These are phyloP conservation scores for Anthrax anthrax DNA, from an alignment of 2,888 invertebrate genomes.

Conservation along the genomic window DNA sequence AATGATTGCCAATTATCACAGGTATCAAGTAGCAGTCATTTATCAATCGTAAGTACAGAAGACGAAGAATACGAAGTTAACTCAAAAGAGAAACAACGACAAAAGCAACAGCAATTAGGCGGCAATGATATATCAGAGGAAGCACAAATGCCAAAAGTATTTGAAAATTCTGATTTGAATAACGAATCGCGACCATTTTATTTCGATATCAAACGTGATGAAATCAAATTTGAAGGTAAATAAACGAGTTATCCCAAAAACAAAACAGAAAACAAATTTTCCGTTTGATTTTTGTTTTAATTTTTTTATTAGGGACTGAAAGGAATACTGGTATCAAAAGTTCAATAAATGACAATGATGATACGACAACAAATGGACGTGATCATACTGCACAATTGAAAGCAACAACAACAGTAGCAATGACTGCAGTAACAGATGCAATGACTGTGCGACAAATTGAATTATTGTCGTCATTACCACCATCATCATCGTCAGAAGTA, in stretches of 20 bases:
- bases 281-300: not conserved
- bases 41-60: conserved; percentile 40
- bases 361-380: too few relatives aligned
- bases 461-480: not conserved
- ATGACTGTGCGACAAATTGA: not conserved
- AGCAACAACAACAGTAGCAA: too few relatives aligned
- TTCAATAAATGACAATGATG: not conserved
- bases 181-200: conserved; percentile 14
- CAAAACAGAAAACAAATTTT: too few relatives aligned
- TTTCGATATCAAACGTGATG: conserved; percentile 32
- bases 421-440: not conserved
- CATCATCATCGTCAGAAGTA: not conserved
- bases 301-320: conserved; percentile 19
- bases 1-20: conserved; percentile 47
- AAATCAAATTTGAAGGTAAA: conserved; percentile 31
- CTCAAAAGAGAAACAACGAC: too few relatives aligned
- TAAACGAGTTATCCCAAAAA: too few relatives aligned
- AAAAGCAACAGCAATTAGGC: too few relatives aligned
- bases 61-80: conserved; percentile 20
- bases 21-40: conserved; percentile 44
- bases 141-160: conserved; percentile 34
- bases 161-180: conserved; percentile 25
- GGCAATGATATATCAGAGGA: conserved; percentile 32
- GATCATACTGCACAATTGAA: too few relatives aligned
- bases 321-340: conserved; percentile 12